Conservation (phyloP, 2,888 invertebrate species). For the Latrodectus hesperus region DNA sequence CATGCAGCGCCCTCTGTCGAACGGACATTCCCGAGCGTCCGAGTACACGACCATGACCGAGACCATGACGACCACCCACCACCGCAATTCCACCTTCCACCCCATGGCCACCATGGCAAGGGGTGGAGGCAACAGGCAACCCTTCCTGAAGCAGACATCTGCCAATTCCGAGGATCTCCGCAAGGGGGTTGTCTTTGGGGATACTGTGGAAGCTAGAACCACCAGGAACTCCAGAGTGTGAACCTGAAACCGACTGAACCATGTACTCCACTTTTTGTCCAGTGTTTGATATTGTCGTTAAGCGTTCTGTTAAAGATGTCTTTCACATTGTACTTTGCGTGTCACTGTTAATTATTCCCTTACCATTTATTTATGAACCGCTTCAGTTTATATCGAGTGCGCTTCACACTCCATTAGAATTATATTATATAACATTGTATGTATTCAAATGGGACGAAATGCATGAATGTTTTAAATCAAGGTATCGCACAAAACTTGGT, state of each 20-base stretch:
- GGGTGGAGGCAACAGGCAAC: not conserved
- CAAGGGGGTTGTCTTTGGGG: constrained; percentile 42
- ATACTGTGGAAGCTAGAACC: not conserved
- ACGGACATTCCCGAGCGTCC: constrained; percentile 55
- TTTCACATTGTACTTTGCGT: no score
- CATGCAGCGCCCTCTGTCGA: constrained; percentile 59
- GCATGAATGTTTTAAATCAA: no score
- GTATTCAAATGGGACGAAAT: no score
- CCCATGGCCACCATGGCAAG: constrained; percentile 26
- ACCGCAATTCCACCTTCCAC: constrained; percentile 36
- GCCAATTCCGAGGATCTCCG: constrained; percentile 6
- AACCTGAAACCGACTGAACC: not conserved
- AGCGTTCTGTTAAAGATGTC: no score
- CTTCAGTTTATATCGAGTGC: no score
- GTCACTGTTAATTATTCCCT: no score
- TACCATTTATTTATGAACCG: no score
- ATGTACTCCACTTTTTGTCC: no score
- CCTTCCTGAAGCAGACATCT: constrained; percentile 34
- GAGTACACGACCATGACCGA: constrained; percentile 67
- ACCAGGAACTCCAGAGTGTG: constrained; percentile 43
- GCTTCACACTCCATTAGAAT: no score
- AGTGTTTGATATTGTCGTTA: no score
- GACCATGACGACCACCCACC: constrained; percentile 40
- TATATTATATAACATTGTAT: no score
- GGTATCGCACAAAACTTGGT: no score